Percentiles rank a stretch among this genome's conserved stretches.
Evolutionary conservation across 2,888 invertebrate genomes (phyloP).

Genomic region (Rotaria magnacalcarata): DNA sequence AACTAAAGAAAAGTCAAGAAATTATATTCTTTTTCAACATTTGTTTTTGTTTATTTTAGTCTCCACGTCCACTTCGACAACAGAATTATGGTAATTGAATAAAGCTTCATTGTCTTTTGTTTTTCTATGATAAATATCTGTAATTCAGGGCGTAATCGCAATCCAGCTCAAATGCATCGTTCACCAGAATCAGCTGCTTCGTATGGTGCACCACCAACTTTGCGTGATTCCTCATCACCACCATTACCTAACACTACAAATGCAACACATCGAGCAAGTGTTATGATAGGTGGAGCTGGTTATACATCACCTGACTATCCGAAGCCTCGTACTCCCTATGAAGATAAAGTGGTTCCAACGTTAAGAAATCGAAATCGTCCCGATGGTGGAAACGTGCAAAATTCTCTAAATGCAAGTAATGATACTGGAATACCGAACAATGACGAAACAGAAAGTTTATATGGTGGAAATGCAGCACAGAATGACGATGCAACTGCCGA

Average conservation of each 20-base stretch:
- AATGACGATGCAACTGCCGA: slow-evolving; percentile 53
- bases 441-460: neutral
- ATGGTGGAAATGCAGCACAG: neutral
- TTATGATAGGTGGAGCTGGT: neutral
- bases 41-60: neutral
- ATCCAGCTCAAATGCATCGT: neutral
- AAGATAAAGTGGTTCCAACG: slow-evolving; percentile 45
- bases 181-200: slow-evolving; percentile 4
- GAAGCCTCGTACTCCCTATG: slow-evolving; percentile 44
- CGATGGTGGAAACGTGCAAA: neutral
- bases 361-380: slow-evolving; percentile 43
- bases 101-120: too few species aligned
- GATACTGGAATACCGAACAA: neutral
- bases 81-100: neutral
- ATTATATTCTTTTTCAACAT: neutral
- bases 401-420: neutral
- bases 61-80: neutral
- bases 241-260: neutral
- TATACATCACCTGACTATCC: neutral
- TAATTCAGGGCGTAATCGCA: neutral
- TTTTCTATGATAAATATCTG: neutral
- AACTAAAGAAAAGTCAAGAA: neutral
- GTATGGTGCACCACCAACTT: neutral
- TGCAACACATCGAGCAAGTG: neutral
- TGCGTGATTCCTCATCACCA: neutral